phyloP scores from a whole-genome alignment of 1,140 invertebrate genomes.

The Drosophila ironensis region DNA sequence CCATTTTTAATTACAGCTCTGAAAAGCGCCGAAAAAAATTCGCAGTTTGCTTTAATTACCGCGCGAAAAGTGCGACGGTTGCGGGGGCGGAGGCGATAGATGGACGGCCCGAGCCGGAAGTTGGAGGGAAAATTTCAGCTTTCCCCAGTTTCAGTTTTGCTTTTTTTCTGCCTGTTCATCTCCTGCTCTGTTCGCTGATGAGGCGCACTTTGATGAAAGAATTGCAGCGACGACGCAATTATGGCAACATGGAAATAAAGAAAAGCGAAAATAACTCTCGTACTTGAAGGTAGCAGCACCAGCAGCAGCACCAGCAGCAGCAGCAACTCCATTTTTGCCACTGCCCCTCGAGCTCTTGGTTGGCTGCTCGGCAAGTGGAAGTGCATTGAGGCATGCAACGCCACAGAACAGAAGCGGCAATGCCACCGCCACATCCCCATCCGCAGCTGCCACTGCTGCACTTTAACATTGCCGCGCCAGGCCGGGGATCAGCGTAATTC shows the following conservation, averaged over 20 bases:
- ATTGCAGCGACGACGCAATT: conserved; percentile 65
- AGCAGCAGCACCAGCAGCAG: conserved; percentile 60
- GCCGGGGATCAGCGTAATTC: conserved; percentile 4
- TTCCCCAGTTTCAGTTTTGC: too few relatives aligned
- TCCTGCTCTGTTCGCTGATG: conserved; percentile 48
- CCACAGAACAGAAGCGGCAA: conserved; percentile 7
- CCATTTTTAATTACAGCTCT: conserved; percentile 77
- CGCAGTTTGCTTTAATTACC: conserved; percentile 74
- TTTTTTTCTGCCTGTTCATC: conserved; percentile 10
- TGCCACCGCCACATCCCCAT: not conserved
- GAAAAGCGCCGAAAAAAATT: conserved; percentile 74
- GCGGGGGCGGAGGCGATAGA: conserved; percentile 8
- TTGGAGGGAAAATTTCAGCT: conserved; percentile 17
- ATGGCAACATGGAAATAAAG: conserved; percentile 77
- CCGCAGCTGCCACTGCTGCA: conserved; percentile 27
- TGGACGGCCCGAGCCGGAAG: too few relatives aligned
- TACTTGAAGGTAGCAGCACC: conserved; percentile 64
- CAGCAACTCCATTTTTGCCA: conserved; percentile 58
- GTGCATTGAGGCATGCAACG: conserved; percentile 72
- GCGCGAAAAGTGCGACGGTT: conserved; percentile 36
- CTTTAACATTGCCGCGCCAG: conserved; percentile 38
- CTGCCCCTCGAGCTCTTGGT: conserved; percentile 55
- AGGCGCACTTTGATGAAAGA: conserved; percentile 78
- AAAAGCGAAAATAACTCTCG: conserved; percentile 71
- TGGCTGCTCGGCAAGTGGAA: conserved; percentile 76